phyloP scores from a whole-genome alignment of 1,140 invertebrate genomes.

The Oscheius sp. region DNA sequence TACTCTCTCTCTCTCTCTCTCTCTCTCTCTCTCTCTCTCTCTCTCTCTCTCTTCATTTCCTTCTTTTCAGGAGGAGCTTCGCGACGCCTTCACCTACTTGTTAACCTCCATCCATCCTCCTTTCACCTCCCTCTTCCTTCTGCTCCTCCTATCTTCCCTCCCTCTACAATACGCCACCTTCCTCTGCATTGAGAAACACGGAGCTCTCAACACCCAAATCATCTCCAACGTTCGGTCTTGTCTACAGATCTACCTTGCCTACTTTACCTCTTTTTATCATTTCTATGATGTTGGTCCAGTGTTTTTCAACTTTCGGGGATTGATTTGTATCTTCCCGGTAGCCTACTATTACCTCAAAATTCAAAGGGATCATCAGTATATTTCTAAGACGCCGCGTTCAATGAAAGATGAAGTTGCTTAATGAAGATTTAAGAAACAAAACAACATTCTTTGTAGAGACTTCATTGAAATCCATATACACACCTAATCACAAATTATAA shows the following conservation, averaged over 20 bases:
- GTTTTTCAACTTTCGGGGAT: constrained; percentile 29
- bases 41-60: too few species aligned
- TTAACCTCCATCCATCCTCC: constrained; percentile 35
- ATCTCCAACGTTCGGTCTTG: constrained; percentile 24
- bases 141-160: constrained; percentile 51
- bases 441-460: too few species aligned
- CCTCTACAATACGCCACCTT: constrained; percentile 29
- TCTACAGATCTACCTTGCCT: constrained; percentile 62
- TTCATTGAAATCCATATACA: too few species aligned
- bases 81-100: constrained; percentile 46
- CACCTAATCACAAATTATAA: too few species aligned
- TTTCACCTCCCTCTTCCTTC: constrained; percentile 61
- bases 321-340: not conserved
- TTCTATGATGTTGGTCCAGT: constrained; percentile 40
- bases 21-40: too few species aligned
- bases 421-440: too few species aligned
- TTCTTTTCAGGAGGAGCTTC: constrained; percentile 45
- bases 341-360: constrained; percentile 9
- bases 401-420: too few species aligned
- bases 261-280: constrained; percentile 61
- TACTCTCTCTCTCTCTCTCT: too few species aligned
- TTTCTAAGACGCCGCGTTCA: too few species aligned
- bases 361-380: too few species aligned
- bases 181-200: constrained; percentile 31
- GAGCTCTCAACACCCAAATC: constrained; percentile 26